phyloP scores from a whole-genome alignment of 2,888 invertebrate species.

The Callosobruchus maculatus region DNA sequence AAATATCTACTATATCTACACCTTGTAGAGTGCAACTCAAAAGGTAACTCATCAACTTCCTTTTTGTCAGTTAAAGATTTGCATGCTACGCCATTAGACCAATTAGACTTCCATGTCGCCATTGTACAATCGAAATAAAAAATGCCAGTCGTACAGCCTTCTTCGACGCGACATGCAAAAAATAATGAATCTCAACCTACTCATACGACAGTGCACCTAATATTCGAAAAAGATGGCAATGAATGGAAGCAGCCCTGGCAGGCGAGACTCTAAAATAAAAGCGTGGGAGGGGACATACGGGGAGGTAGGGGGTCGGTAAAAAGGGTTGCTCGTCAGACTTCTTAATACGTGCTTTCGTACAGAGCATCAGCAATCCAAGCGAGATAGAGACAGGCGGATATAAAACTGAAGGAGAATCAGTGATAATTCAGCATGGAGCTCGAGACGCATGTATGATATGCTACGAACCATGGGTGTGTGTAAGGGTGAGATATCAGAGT shows the following conservation, averaged over 20 bases:
- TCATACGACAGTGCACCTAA: neutral
- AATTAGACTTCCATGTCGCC: neutral
- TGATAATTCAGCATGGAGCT: slow-evolving; percentile 19
- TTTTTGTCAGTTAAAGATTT: neutral
- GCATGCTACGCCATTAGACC: neutral
- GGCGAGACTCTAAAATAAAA: neutral
- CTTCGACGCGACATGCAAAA: neutral
- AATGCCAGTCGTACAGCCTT: neutral
- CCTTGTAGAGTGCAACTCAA: too few relatives aligned
- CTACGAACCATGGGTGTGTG: neutral
- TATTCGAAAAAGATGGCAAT: neutral
- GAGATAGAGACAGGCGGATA: slow-evolving; percentile 2
- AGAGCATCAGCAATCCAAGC: neutral
- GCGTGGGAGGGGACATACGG: neutral
- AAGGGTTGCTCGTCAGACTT: slow-evolving; percentile 1
- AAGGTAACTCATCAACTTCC: too few relatives aligned
- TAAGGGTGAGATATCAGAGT: too few relatives aligned
- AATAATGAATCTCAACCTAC: neutral
- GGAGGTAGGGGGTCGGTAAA: neutral
- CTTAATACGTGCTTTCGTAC: neutral
- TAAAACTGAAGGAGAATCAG: slow-evolving; percentile 20
- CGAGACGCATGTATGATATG: slow-evolving; percentile 14
- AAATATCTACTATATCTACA: too few relatives aligned
- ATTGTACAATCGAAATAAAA: neutral
- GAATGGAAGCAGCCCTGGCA: neutral